Percentiles rank a stretch among this genome's conserved stretches.
Conservation (phyloP, 1,140 invertebrate species). For the Calephelis nemesis region DNA sequence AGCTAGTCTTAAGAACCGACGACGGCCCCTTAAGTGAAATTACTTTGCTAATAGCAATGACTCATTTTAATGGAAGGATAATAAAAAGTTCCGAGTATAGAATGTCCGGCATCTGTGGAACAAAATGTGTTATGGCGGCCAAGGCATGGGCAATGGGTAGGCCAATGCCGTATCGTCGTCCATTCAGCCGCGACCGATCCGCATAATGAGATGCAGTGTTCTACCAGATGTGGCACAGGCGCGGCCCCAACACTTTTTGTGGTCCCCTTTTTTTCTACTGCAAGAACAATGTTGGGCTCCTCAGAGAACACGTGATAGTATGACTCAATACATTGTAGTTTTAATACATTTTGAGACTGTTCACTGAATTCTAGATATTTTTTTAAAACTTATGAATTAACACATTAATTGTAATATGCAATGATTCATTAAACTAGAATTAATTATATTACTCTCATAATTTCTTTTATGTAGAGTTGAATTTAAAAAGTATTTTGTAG, state of each 20-base stretch:
- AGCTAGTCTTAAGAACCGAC: background rate
- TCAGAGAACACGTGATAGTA: background rate
- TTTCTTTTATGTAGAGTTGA: no score
- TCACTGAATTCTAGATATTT: no score
- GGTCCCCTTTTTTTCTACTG: slow-evolving; percentile 56
- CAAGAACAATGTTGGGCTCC: slow-evolving; percentile 48
- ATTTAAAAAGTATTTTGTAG: no score
- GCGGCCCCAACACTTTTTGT: slow-evolving; percentile 63
- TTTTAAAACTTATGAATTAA: no score
- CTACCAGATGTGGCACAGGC: slow-evolving; percentile 74
- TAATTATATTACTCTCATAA: no score
- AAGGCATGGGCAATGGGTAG: slow-evolving; percentile 31
- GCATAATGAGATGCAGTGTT: slow-evolving; percentile 73
- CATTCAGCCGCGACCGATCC: slow-evolving; percentile 61
- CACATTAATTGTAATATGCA: no score
- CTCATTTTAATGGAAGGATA: slow-evolving; percentile 10
- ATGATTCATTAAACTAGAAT: no score
- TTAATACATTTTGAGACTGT: no score
- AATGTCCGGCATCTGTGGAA: slow-evolving; percentile 21
- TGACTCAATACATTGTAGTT: background rate
- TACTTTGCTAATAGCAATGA: slow-evolving; percentile 1
- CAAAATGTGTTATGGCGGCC: slow-evolving; percentile 19
- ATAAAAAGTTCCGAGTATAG: slow-evolving; percentile 25
- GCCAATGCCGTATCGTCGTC: slow-evolving; percentile 35
- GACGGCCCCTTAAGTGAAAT: no score